Base-by-base conservation (phyloP, 2,113 vertebrate genomes). In the Rhodinocichla rosea region DNA sequence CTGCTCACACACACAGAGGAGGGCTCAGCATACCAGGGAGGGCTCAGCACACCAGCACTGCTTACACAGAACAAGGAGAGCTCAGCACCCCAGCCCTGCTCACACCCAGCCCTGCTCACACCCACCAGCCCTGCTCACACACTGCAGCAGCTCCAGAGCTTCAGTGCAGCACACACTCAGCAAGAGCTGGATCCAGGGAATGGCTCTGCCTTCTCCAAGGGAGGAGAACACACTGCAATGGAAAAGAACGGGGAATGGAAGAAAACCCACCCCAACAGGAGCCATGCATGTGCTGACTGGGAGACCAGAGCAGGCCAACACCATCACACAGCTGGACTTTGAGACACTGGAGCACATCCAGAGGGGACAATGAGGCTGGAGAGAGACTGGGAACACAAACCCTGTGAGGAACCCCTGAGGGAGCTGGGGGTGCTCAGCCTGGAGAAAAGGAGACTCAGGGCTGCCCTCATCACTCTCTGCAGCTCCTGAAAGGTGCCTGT, bases 121-220 rank as follows among this genome's bases (percentile, higher is more conserved):
- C 13, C 33, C 32, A 7, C 1, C 35, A 62, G 80, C 65, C 65
- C 80, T 4, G 6, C 63, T 30, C 28, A 40, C 0, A 1, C 70
- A 28, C 2, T 0, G 15, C 10, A 67, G 5, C 37, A 67, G 7
- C 52, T n/a, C 42, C 21, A 11, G 44, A 47, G 40, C 21, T 16
- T 4, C 23, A 4, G 22, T 0, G 8, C 30, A n/a, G 47, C 83
- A 8, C 15, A 32, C 55, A 2, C 14, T 5, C 7, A 0, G 24
- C 0, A 64, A 24, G 10, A 65, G n/a, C 23, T 15, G 13, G 11
- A n/a, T 9, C 15, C 57, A 63, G 16, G 17, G 26, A 62, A 70
- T 0, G 0, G 45, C 28, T 70, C 45, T 74, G 8, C 50, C 37
- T 67, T 26, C 10, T 17, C 65, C 79, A 32, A 21, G 33, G 17